Percentiles rank a stretch among this genome's conserved stretches.
Conservation (phyloP, 1,140 invertebrate species). For the Augochlora pura region DNA sequence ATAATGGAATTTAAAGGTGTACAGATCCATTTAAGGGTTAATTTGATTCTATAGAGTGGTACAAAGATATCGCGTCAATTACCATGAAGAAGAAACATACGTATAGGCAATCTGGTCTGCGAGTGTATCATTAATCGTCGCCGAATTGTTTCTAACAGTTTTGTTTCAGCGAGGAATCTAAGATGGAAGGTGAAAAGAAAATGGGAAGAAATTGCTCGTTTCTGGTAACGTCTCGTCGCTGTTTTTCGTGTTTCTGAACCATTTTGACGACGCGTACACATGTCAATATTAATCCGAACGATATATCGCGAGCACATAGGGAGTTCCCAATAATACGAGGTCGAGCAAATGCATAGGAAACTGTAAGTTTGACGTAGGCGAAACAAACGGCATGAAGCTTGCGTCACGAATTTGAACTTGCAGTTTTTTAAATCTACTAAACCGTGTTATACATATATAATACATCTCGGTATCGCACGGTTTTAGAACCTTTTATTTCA, state of each 20-base stretch:
- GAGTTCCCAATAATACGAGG: conserved; percentile 6
- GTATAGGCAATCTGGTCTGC: conserved; percentile 8
- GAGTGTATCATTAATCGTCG: not conserved
- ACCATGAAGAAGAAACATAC: conserved; percentile 22
- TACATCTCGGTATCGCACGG: conserved; percentile 8
- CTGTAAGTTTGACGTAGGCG: conserved; percentile 1
- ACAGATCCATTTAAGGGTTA: too few species aligned
- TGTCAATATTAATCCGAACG: conserved; percentile 62
- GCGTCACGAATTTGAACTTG: conserved; percentile 8
- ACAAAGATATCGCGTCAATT: conserved; percentile 45
- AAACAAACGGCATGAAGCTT: not conserved
- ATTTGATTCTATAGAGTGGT: too few species aligned
- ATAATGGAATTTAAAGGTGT: too few species aligned
- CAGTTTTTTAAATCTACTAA: conserved; percentile 10
- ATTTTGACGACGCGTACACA: conserved; percentile 48
- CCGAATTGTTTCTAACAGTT: not conserved
- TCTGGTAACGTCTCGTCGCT: conserved; percentile 29
- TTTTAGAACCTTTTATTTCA: not conserved
- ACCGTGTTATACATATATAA: not conserved
- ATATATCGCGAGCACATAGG: conserved; percentile 21
- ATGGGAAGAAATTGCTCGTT: too few species aligned
- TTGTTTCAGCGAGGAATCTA: not conserved
- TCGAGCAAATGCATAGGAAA: not conserved
- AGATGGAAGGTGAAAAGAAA: too few species aligned
- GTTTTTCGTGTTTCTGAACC: conserved; percentile 58